These are phyloP conservation scores for Heliconius aoede DNA, from an alignment of 2,888 invertebrate species.

Conservation along the genomic window DNA sequence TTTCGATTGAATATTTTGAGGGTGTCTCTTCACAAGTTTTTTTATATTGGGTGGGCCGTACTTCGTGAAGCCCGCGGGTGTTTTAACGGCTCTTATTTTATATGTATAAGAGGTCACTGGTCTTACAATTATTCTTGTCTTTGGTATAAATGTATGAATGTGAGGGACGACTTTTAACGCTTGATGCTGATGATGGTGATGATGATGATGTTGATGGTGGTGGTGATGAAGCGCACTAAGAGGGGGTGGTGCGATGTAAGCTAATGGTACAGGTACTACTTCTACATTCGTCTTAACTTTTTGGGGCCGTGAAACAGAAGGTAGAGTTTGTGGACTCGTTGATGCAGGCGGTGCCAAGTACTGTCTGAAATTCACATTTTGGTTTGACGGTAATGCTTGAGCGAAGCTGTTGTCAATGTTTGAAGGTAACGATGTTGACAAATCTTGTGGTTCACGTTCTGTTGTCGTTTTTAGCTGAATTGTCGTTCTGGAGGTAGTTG, in stretches of 20 bases:
- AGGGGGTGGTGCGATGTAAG: constrained; percentile 75
- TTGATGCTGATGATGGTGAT: constrained; percentile 47
- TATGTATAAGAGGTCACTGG: constrained; percentile 58
- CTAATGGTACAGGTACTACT: constrained; percentile 72
- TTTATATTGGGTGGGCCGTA: constrained; percentile 55
- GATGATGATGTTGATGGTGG: constrained; percentile 52
- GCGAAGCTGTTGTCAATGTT: constrained; percentile 69
- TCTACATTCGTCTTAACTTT: constrained; percentile 74
- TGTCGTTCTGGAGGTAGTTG: constrained; percentile 57
- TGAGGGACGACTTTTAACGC: constrained; percentile 53
- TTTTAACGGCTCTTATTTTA: constrained; percentile 57
- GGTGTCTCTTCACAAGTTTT: constrained; percentile 48
- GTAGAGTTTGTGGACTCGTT: constrained; percentile 44
- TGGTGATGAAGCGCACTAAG: constrained; percentile 54
- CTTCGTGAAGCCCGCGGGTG: constrained; percentile 53
- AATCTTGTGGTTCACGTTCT: constrained; percentile 59
- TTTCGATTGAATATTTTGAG: constrained; percentile 54
- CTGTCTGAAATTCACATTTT: constrained; percentile 66
- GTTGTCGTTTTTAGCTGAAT: constrained; percentile 56
- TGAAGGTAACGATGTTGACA: constrained; percentile 65
- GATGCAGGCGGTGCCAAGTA: constrained; percentile 57
- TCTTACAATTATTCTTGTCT: constrained; percentile 68
- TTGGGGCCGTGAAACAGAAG: constrained; percentile 51
- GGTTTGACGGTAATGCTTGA: constrained; percentile 69
- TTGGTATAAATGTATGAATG: constrained; percentile 67